A percentile compares a stretch with the other conserved stretches of the same genome.
These are phyloP conservation scores for Plumapathes pennacea DNA, from an alignment of 92 coral and sea anemone genomes.

Conservation along the genomic window DNA sequence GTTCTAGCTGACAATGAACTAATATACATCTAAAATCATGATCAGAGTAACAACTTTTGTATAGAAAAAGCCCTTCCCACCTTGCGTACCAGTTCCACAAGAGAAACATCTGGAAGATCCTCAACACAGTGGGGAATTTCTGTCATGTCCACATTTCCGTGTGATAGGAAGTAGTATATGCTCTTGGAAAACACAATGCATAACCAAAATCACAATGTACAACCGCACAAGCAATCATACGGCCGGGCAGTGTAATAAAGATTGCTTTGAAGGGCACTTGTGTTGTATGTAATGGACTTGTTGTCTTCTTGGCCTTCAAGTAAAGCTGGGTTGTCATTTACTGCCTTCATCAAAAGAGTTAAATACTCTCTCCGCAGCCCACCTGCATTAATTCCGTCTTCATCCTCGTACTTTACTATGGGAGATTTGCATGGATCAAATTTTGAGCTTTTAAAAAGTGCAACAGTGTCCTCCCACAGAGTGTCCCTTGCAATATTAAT, in stretches of 20 bases:
- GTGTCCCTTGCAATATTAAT: conserved; percentile 11
- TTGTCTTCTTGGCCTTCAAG: conserved; percentile 54
- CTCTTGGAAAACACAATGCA: conserved; percentile 13
- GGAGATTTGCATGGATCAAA: conserved; percentile 9
- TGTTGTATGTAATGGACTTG: conserved; percentile 37
- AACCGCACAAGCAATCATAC: conserved; percentile 9
- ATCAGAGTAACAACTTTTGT: no score
- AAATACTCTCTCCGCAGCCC: conserved; percentile 45
- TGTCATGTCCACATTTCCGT: conserved; percentile 10
- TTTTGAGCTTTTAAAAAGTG: conserved; percentile 10
- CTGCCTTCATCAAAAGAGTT: conserved; percentile 28
- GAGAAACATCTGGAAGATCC: conserved; percentile 6
- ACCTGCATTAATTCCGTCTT: conserved; percentile 61
- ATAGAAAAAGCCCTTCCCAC: no score
- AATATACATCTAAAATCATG: no score
- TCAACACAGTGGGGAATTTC: conserved; percentile 8
- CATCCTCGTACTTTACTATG: conserved; percentile 37
- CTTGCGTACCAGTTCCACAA: conserved; percentile 9
- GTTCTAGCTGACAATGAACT: not conserved
- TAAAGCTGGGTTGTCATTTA: conserved; percentile 43
- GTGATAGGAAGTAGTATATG: conserved; percentile 11
- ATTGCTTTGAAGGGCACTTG: conserved; percentile 33
- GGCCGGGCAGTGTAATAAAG: conserved; percentile 13
- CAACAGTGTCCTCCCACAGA: conserved; percentile 16
- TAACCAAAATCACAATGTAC: conserved; percentile 8